phyloP scores from a whole-genome alignment of 53 echinoderm and acorn worm genomes.

The Patiria pectinifera region DNA sequence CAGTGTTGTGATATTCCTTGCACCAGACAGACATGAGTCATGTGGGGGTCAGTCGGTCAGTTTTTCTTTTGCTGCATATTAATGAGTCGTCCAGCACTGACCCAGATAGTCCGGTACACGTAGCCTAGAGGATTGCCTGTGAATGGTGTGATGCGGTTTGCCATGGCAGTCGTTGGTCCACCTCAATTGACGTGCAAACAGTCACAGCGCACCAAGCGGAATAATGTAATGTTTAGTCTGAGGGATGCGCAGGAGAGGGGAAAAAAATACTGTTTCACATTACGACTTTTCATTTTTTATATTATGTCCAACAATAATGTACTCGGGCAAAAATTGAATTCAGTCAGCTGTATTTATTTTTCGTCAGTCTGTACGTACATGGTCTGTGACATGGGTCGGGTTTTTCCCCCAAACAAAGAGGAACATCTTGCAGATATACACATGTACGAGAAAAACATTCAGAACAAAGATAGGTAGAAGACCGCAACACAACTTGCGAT shows the following conservation, averaged over 20 bases:
- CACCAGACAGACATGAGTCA: conserved; percentile 41
- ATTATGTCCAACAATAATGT: background rate
- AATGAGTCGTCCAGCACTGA: conserved; percentile 17
- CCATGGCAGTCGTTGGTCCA: background rate
- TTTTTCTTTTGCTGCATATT: conserved; percentile 23
- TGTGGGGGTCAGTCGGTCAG: conserved; percentile 44
- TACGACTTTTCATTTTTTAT: background rate
- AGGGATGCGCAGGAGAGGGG: background rate
- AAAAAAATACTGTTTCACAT: background rate
- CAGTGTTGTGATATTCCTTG: conserved; percentile 19
- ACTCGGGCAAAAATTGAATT: background rate
- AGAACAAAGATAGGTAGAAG: background rate
- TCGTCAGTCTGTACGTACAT: background rate
- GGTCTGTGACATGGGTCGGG: background rate
- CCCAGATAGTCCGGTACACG: conserved; percentile 15
- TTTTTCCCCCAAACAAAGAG: background rate
- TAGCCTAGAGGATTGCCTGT: background rate
- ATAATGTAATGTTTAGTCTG: conserved; percentile 63
- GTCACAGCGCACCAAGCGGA: conserved; percentile 18
- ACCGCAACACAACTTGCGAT: background rate
- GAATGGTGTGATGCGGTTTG: conserved; percentile 27
- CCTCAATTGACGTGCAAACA: conserved; percentile 10
- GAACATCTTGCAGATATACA: background rate
- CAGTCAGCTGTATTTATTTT: background rate
- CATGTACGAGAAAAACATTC: background rate